phyloP scores from a whole-genome alignment of 2,888 invertebrate species.

The Trichacis sp. region DNA sequence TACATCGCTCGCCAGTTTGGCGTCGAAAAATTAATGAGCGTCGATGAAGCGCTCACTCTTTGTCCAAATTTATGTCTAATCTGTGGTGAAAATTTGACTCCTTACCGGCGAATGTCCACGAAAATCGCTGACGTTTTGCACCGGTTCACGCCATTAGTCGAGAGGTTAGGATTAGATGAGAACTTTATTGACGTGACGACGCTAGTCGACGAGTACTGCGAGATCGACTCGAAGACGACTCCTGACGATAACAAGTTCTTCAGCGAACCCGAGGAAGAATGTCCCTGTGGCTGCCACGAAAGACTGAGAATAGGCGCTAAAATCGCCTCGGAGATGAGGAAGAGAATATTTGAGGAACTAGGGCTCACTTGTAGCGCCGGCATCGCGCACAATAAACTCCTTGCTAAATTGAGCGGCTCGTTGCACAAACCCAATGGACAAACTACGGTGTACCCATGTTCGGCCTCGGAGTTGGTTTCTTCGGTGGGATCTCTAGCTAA shows the following conservation, averaged over 20 bases:
- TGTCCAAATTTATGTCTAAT: constrained; percentile 83
- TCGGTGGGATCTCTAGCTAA: constrained; percentile 74
- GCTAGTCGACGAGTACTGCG: constrained; percentile 70
- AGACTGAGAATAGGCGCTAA: constrained; percentile 79
- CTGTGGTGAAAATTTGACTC: constrained; percentile 85
- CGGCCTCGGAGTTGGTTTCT: constrained; percentile 76
- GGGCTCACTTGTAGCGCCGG: constrained; percentile 86
- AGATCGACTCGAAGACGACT: not conserved
- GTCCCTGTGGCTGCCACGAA: constrained; percentile 81
- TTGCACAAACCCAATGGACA: constrained; percentile 86
- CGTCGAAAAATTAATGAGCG: constrained; percentile 81
- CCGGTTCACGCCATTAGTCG: constrained; percentile 80
- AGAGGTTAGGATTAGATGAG: constrained; percentile 87
- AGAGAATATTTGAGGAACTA: constrained; percentile 76
- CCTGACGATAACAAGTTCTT: constrained; percentile 69
- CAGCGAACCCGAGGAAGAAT: constrained; percentile 72
- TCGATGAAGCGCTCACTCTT: constrained; percentile 79
- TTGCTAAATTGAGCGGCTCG: constrained; percentile 82
- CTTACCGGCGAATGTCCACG: constrained; percentile 83
- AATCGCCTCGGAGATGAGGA: constrained; percentile 82
- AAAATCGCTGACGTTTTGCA: constrained; percentile 80
- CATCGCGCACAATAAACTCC: constrained; percentile 84
- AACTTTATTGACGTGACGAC: constrained; percentile 85
- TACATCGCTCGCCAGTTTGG: constrained; percentile 83
- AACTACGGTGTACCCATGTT: constrained; percentile 81